These are phyloP conservation scores for Hycleus cichorii DNA, from an alignment of 1,140 invertebrate species.

Conservation along the genomic window DNA sequence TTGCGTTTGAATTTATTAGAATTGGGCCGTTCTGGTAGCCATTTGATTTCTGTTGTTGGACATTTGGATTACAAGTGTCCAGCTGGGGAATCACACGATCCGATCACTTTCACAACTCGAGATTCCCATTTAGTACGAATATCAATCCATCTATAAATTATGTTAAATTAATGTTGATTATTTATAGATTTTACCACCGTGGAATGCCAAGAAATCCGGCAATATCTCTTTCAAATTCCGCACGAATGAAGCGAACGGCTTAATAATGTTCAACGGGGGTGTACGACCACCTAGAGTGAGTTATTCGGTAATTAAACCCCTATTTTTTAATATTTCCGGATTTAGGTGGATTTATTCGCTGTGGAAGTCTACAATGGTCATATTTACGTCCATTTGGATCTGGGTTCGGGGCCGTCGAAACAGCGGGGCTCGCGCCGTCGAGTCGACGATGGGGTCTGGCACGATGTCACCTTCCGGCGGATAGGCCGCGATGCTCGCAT, in stretches of 20 bases:
- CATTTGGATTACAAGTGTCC: slow-evolving; percentile 84
- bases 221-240: slow-evolving; percentile 89
- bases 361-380: slow-evolving; percentile 91
- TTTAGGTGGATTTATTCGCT: slow-evolving; percentile 81
- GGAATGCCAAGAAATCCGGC: slow-evolving; percentile 79
- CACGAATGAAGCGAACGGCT: slow-evolving; percentile 88
- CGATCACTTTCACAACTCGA: slow-evolving; percentile 83
- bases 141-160: not conserved
- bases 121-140: slow-evolving; percentile 73
- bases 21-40: slow-evolving; percentile 73
- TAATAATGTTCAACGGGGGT: slow-evolving; percentile 88
- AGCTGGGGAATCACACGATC: slow-evolving; percentile 76
- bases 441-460: slow-evolving; percentile 88
- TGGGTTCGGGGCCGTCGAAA: slow-evolving; percentile 84
- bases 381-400: slow-evolving; percentile 82
- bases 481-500: slow-evolving; percentile 76
- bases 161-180: not conserved
- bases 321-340: not conserved
- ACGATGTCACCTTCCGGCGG: slow-evolving; percentile 74
- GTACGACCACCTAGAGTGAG: slow-evolving; percentile 64
- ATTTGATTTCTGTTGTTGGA: slow-evolving; percentile 80
- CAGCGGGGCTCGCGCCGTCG: slow-evolving; percentile 71
- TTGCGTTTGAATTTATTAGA: slow-evolving; percentile 82
- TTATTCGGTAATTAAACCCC: slow-evolving; percentile 24
- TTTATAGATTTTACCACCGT: slow-evolving; percentile 71